phyloP scores from a whole-genome alignment of 2,113 vertebrate species.

The Tachuris rubrigastra region DNA sequence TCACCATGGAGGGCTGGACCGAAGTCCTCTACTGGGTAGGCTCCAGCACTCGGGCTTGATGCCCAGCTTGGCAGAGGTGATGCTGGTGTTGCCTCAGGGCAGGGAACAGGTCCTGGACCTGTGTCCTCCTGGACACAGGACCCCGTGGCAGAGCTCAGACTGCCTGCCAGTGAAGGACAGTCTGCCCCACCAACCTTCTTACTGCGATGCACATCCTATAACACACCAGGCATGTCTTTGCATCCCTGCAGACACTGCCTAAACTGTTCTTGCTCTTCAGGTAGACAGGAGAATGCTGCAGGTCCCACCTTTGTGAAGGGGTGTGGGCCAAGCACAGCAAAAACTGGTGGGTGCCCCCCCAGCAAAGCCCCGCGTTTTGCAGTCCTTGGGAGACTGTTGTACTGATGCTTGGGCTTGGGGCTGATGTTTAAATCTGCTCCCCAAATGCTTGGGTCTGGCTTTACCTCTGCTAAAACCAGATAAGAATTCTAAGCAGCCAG shows the following conservation, averaged over 20 bases:
- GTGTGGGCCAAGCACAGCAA: not conserved
- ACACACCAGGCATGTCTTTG: not conserved
- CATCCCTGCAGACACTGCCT: not conserved
- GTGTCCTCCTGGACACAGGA: not conserved
- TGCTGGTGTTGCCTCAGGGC: not conserved
- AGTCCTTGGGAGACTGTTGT: not conserved
- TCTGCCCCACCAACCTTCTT: not conserved
- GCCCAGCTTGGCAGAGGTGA: not conserved
- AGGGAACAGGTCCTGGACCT: too few relatives aligned
- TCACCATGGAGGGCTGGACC: conserved; percentile 97
- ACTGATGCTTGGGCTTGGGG: not conserved
- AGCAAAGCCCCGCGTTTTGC: not conserved
- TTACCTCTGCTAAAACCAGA: not conserved
- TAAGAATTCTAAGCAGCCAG: not conserved
- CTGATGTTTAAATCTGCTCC: not conserved
- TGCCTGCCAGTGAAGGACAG: not conserved
- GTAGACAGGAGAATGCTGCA: not conserved
- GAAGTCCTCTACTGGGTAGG: conserved; percentile 96
- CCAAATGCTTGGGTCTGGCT: not conserved
- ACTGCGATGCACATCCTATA: not conserved
- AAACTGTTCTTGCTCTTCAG: not conserved
- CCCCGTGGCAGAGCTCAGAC: not conserved
- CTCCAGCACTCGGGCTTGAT: not conserved
- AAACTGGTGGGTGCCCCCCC: not conserved
- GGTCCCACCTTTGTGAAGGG: not conserved